Evolutionary conservation across 2,888 invertebrate species (phyloP).

Genomic region (Drosophila sordidula): DNA sequence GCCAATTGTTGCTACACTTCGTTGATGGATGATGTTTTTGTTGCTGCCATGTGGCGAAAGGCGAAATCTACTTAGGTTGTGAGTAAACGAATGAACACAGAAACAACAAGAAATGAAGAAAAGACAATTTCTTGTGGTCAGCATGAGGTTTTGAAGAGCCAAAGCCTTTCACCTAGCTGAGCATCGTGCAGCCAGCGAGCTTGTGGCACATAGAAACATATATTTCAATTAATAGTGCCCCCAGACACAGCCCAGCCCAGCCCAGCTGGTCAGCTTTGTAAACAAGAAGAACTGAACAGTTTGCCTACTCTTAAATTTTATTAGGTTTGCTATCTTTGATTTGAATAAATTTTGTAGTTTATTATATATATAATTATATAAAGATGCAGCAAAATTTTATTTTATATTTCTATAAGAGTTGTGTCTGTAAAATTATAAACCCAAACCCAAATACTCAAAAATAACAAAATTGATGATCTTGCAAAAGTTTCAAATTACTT

Average conservation of each 20-base stretch:
- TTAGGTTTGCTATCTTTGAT: neutral
- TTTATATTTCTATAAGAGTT: too few species aligned
- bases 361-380: too few species aligned
- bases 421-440: too few species aligned
- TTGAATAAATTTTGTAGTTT: neutral
- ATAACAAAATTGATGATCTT: too few species aligned
- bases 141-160: slow-evolving; percentile 27
- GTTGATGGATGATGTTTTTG: slow-evolving; percentile 51
- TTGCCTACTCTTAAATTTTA: neutral
- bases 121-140: slow-evolving; percentile 45
- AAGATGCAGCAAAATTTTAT: too few species aligned
- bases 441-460: too few species aligned
- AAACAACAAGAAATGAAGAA: neutral
- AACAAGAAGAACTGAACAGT: too few species aligned
- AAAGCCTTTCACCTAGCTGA: slow-evolving; percentile 40
- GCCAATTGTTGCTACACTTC: slow-evolving; percentile 66
- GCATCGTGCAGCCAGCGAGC: neutral
- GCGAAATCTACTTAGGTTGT: slow-evolving; percentile 41
- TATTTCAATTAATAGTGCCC: slow-evolving; percentile 6
- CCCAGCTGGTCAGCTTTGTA: too few species aligned
- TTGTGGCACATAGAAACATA: slow-evolving; percentile 1
- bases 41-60: slow-evolving; percentile 40
- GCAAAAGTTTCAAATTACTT: too few species aligned
- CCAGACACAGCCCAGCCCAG: slow-evolving; percentile 1
- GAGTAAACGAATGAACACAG: slow-evolving; percentile 5